Conservation (phyloP, 2,113 vertebrate genomes). For the Charadrius vociferus region DNA sequence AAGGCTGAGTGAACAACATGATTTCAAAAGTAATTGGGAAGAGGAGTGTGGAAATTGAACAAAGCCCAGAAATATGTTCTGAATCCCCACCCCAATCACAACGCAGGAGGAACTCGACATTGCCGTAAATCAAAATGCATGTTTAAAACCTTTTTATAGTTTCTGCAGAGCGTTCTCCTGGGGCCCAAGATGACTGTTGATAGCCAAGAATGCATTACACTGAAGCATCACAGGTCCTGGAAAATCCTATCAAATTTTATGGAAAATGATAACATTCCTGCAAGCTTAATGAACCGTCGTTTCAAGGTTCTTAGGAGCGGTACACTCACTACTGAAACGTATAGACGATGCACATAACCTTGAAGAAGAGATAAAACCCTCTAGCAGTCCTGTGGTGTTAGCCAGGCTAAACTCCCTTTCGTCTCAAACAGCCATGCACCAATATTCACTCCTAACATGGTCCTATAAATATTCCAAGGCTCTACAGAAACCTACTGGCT, state of each 20-base stretch:
- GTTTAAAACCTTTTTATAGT: not conserved
- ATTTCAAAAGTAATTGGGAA: slow-evolving; percentile 7
- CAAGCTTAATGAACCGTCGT: not conserved
- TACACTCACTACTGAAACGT: not conserved
- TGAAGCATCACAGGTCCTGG: slow-evolving; percentile 31
- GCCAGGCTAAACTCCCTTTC: not conserved
- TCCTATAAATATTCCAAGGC: not conserved
- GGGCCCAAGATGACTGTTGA: not conserved
- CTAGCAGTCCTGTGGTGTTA: not conserved
- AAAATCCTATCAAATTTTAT: slow-evolving; percentile 54
- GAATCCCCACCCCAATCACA: not conserved
- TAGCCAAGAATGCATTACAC: slow-evolving; percentile 22
- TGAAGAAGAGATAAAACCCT: slow-evolving; percentile 5
- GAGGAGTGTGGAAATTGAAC: not conserved
- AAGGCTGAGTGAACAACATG: not conserved
- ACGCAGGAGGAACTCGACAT: not conserved
- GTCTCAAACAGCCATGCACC: not conserved
- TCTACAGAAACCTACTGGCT: not conserved
- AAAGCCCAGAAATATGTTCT: slow-evolving; percentile 19
- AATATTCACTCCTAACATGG: not conserved
- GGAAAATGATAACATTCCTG: slow-evolving; percentile 38
- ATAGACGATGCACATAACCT: not conserved
- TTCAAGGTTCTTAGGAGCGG: not conserved
- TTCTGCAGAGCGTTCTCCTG: not conserved
- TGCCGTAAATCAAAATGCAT: slow-evolving; percentile 6